These are phyloP conservation scores for Margarornis squamiger DNA, from an alignment of 2,797 vertebrate genomes.

Conservation along the genomic window DNA sequence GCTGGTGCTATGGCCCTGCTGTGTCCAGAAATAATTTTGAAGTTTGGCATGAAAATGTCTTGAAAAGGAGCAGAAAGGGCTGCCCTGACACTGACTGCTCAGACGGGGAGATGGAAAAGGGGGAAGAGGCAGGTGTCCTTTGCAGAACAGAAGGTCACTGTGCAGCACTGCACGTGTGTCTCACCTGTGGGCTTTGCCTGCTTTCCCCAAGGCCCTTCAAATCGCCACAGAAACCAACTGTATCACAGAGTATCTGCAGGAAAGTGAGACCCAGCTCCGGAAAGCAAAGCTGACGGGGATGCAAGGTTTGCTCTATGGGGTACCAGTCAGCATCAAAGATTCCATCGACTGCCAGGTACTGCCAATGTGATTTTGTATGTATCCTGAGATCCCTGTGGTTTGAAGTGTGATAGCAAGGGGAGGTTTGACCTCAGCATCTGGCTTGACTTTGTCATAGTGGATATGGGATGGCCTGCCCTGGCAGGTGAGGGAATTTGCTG, in stretches of 20 bases:
- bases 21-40: neutral
- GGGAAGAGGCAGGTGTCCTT: neutral
- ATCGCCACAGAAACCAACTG: conserved; percentile 81
- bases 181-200: neutral
- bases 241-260: conserved; percentile 79
- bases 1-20: neutral
- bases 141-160: neutral
- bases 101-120: neutral
- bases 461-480: neutral
- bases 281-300: conserved; percentile 31
- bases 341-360: conserved; percentile 78
- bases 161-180: fast-evolving
- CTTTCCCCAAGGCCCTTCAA: conserved; percentile 77
- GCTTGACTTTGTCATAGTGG: neutral
- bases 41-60: neutral
- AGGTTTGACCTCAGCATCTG: neutral
- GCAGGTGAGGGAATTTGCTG: neutral
- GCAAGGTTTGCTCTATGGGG: conserved; percentile 81
- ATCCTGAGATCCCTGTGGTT: neutral
- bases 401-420: neutral
- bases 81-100: fast-evolving
- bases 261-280: conserved; percentile 78
- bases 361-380: fast-evolving
- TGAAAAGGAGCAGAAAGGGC: neutral
- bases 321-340: conserved; percentile 89